phyloP scores from a whole-genome alignment of 1,140 invertebrate species.

The Choristoneura fumiferana region DNA sequence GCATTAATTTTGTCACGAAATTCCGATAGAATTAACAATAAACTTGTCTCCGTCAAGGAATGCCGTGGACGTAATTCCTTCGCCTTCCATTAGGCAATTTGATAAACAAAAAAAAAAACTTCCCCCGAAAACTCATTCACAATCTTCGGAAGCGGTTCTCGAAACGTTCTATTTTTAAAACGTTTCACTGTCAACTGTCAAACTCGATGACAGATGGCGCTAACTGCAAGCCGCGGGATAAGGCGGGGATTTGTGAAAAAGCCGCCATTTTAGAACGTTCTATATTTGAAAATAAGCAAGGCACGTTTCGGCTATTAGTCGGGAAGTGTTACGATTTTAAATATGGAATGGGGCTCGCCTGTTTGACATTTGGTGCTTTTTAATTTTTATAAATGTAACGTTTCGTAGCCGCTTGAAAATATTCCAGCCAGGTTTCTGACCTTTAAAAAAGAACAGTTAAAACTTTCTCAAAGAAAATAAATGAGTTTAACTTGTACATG shows the following conservation, averaged over 20 bases:
- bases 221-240: constrained; percentile 43
- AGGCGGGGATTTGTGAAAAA: constrained; percentile 53
- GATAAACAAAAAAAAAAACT: constrained; percentile 21
- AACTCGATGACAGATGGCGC: constrained; percentile 69
- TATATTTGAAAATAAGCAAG: constrained; percentile 50
- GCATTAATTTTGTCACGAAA: background rate
- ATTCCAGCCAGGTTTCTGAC: too few relatives aligned
- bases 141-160: constrained; percentile 23
- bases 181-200: constrained; percentile 65
- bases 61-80: constrained; percentile 27
- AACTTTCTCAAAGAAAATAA: too few relatives aligned
- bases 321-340: constrained; percentile 45
- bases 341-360: constrained; percentile 30
- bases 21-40: constrained; percentile 14
- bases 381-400: constrained; percentile 16
- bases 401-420: too few relatives aligned
- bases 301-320: constrained; percentile 61
- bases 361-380: constrained; percentile 31
- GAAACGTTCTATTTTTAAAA: constrained; percentile 63
- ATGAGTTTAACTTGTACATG: too few relatives aligned
- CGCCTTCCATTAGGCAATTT: constrained; percentile 14
- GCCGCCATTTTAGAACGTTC: constrained; percentile 35
- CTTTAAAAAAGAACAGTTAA: too few relatives aligned
- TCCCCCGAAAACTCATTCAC: constrained; percentile 23
- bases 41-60: background rate